Conservation (phyloP, 2,113 vertebrate species). For the Phyllostomus discolor region DNA sequence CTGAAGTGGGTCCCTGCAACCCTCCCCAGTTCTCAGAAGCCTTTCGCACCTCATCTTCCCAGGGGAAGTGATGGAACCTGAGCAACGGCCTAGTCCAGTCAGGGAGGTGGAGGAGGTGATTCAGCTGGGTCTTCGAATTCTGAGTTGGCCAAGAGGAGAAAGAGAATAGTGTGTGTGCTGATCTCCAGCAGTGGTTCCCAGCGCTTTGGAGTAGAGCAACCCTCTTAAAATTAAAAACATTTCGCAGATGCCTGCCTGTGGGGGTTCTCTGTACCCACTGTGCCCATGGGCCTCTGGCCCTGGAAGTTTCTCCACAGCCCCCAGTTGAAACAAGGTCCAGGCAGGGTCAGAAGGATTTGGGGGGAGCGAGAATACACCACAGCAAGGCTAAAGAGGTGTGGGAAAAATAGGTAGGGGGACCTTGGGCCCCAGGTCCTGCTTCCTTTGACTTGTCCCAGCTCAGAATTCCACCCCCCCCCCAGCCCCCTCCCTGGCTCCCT, state of each 20-base stretch:
- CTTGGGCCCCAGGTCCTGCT: not conserved
- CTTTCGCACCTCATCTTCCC: not conserved
- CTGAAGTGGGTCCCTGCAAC: not conserved
- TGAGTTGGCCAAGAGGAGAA: not conserved
- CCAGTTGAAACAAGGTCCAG: not conserved
- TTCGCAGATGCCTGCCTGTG: not conserved
- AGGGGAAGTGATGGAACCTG: not conserved
- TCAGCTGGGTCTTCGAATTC: not conserved
- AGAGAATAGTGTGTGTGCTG: not conserved
- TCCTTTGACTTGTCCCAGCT: slow-evolving; percentile 2
- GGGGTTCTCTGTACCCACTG: not conserved
- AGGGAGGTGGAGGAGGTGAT: no score
- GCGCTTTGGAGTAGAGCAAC: not conserved
- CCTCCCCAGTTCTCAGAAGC: not conserved
- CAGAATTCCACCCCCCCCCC: not conserved
- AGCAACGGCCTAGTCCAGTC: not conserved
- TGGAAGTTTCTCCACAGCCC: not conserved
- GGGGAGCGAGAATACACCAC: not conserved
- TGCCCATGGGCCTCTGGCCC: not conserved
- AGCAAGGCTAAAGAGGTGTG: not conserved
- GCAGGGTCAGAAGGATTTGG: not conserved
- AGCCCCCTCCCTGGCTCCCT: no score
- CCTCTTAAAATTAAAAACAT: not conserved
- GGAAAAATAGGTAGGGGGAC: not conserved
- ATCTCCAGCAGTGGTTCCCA: not conserved